Evolutionary conservation across 1,140 invertebrate genomes (phyloP).

Genomic region (Zophobas morio): DNA sequence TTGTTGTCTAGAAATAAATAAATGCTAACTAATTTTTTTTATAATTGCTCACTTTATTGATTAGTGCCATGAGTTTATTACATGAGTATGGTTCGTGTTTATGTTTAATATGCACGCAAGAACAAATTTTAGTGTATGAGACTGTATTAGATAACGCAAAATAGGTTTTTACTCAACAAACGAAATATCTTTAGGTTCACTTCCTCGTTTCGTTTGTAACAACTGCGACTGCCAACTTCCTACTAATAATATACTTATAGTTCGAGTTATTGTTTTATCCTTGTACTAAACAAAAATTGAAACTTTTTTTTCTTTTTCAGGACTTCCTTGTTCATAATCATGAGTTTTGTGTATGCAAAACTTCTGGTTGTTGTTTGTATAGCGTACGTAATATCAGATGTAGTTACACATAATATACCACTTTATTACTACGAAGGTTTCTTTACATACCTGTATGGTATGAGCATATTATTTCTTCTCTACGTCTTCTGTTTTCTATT

Average conservation of each 20-base stretch:
- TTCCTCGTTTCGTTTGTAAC: not conserved
- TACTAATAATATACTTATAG: constrained; percentile 30
- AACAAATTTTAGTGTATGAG: too few species aligned
- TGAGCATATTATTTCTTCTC: constrained; percentile 94
- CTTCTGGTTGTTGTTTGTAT: constrained; percentile 92
- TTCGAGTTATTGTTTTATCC: constrained; percentile 1
- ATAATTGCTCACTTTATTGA: too few species aligned
- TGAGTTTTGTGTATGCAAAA: constrained; percentile 95
- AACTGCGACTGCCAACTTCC: not conserved
- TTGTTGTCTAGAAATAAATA: too few species aligned
- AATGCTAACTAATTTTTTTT: too few species aligned
- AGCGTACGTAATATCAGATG: constrained; percentile 93
- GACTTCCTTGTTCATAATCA: constrained; percentile 94
- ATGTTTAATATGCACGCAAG: too few species aligned
- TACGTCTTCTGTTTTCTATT: constrained; percentile 98
- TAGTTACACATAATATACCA: constrained; percentile 91
- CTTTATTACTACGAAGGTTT: constrained; percentile 96
- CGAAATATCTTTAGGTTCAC: not conserved
- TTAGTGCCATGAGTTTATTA: too few species aligned
- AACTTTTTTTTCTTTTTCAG: constrained; percentile 73
- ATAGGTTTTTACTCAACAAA: too few species aligned
- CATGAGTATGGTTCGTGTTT: too few species aligned
- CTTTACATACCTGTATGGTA: constrained; percentile 96
- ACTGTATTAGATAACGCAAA: too few species aligned
- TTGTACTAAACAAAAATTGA: not conserved